A percentile compares a stretch with the other conserved stretches of the same genome.
These are phyloP conservation scores for Melangyna quadrimaculata DNA, from an alignment of 2,888 invertebrate genomes.

Conservation along the genomic window DNA sequence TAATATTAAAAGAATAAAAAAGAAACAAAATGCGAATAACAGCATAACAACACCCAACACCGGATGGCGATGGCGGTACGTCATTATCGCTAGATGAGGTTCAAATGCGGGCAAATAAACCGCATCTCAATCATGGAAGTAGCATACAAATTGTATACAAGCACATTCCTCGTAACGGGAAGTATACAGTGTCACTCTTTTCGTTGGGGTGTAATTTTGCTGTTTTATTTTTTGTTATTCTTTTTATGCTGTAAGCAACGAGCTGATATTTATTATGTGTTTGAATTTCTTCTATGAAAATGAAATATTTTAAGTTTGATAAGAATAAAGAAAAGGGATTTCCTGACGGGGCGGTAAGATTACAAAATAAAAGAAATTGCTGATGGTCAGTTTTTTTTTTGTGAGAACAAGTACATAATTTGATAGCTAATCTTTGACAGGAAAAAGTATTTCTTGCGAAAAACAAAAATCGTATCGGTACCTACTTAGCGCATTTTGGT, in stretches of 20 bases:
- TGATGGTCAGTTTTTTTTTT: slow-evolving; percentile 4
- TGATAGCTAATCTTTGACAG: not conserved
- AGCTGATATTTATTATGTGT: slow-evolving; percentile 24
- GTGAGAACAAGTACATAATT: not conserved
- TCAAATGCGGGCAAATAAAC: slow-evolving; percentile 33
- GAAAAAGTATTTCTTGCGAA: too few relatives aligned
- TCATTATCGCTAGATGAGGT: slow-evolving; percentile 62
- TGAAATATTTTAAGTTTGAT: slow-evolving; percentile 24
- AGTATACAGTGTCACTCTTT: slow-evolving; percentile 23
- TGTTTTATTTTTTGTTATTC: not conserved
- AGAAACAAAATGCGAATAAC: not conserved
- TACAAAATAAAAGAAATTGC: not conserved
- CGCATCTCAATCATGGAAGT: not conserved
- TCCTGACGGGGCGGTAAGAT: not conserved
- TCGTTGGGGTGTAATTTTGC: slow-evolving; percentile 22
- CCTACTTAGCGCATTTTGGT: too few relatives aligned
- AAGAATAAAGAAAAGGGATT: slow-evolving; percentile 21
- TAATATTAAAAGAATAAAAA: not conserved
- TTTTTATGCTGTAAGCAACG: not conserved
- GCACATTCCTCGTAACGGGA: slow-evolving; percentile 6
- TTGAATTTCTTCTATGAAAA: not conserved
- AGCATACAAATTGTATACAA: not conserved
- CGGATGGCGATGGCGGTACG: slow-evolving; percentile 66
- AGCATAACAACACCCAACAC: slow-evolving; percentile 53
- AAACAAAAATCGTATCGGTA: too few relatives aligned